These are phyloP conservation scores for Scopus umbretta DNA, from an alignment of 2,113 vertebrate species.

Conservation along the genomic window DNA sequence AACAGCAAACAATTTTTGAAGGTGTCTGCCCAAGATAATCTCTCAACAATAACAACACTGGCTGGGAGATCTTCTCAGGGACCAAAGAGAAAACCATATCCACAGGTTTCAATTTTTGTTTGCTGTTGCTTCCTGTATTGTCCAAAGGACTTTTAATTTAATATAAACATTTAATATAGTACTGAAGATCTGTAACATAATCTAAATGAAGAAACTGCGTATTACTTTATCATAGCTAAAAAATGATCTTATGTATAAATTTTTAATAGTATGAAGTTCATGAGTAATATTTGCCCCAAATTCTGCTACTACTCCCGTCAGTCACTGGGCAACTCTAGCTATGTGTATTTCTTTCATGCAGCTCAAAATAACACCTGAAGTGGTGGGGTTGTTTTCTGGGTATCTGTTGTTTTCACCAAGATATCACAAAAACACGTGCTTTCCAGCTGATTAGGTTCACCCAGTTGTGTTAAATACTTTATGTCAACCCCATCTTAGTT, in stretches of 20 bases:
- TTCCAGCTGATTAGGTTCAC: not conserved
- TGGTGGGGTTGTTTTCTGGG: not conserved
- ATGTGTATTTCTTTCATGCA: accelerated
- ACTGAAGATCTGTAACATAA: not conserved
- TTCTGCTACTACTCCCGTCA: not conserved
- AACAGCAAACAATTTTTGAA: not conserved
- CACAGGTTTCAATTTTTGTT: not conserved
- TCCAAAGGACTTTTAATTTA: not conserved
- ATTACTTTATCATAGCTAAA: not conserved
- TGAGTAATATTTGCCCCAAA: not conserved
- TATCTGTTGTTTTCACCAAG: not conserved
- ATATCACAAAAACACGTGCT: not conserved
- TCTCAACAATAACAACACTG: not conserved
- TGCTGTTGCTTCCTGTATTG: not conserved
- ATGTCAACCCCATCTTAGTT: not conserved
- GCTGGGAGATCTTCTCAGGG: not conserved
- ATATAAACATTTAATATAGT: not conserved
- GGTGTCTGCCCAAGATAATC: not conserved
- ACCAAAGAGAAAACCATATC: not conserved
- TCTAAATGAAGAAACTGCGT: not conserved
- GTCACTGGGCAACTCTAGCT: not conserved
- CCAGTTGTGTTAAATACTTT: not conserved
- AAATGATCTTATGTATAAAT: not conserved
- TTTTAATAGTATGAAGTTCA: not conserved
- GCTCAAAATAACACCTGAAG: not conserved